phyloP scores from a whole-genome alignment of 2,888 invertebrate species.

The Monopis laevigella region DNA sequence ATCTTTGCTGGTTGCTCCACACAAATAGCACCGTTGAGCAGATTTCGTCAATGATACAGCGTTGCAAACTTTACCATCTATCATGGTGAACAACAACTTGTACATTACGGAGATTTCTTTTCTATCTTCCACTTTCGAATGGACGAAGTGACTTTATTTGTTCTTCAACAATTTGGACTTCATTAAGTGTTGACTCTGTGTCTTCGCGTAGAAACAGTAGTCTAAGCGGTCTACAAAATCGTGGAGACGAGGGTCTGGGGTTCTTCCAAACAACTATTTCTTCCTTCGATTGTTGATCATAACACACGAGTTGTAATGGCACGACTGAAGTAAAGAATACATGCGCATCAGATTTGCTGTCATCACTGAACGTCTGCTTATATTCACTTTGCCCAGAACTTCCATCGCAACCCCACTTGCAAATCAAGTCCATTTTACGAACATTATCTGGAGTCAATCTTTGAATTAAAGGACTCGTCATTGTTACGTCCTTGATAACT shows the following conservation, averaged over 20 bases:
- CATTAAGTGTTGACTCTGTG: neutral
- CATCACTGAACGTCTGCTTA: neutral
- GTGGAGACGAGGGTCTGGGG: neutral
- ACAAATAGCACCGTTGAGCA: constrained; percentile 16
- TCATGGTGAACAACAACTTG: constrained; percentile 20
- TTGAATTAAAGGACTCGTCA: no score
- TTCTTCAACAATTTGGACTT: neutral
- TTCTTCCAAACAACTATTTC: neutral
- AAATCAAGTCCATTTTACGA: no score
- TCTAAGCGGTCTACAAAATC: neutral
- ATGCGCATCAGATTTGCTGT: neutral
- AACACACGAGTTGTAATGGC: neutral
- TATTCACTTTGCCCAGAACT: constrained; percentile 2
- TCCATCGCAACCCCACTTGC: constrained; percentile 2
- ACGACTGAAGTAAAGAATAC: neutral
- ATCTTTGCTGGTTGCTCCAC: neutral
- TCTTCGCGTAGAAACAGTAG: neutral
- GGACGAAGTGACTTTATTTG: no score
- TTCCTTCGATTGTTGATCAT: neutral
- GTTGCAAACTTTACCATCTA: constrained; percentile 23
- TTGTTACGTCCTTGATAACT: no score
- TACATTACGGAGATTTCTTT: constrained; percentile 14
- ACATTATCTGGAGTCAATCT: no score
- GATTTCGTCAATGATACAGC: constrained; percentile 18
- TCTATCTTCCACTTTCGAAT: no score